phyloP scores from a whole-genome alignment of 2,113 vertebrate genomes.

The Todiramphus saurophagus region DNA sequence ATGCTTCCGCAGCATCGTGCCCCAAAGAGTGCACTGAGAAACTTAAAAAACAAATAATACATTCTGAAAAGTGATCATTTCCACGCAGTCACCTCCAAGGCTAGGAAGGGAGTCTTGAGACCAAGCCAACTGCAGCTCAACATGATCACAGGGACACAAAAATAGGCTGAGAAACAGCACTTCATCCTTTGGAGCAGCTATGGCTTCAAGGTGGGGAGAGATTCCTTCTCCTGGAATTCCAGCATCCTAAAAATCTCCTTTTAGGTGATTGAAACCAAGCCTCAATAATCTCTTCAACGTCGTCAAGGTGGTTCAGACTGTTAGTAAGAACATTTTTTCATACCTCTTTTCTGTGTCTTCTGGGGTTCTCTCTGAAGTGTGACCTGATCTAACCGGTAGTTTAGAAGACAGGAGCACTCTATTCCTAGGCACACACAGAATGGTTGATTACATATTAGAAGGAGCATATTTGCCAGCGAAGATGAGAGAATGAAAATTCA shows the following conservation, averaged over 20 bases:
- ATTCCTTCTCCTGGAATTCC: background rate
- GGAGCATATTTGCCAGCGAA: background rate
- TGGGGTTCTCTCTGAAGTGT: background rate
- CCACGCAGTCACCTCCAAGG: background rate
- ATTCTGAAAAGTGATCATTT: background rate
- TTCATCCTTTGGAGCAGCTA: background rate
- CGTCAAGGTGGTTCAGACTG: background rate
- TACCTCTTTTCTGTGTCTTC: background rate
- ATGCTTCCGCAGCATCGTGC: background rate
- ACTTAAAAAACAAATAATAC: background rate
- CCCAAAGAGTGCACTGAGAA: background rate
- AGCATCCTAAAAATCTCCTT: background rate
- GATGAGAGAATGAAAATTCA: slow-evolving; percentile 23
- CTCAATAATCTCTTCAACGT: background rate
- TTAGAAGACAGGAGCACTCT: background rate
- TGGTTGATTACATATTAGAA: background rate
- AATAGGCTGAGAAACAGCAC: background rate
- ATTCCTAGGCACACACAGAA: background rate
- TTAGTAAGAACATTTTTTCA: background rate
- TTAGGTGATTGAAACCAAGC: background rate
- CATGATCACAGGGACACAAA: background rate
- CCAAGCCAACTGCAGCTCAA: background rate
- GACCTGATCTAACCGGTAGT: background rate
- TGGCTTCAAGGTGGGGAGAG: background rate
- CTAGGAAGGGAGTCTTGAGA: background rate